These are phyloP conservation scores for Dromius quadrimaculatus DNA, from an alignment of 2,888 invertebrate genomes.

Conservation along the genomic window DNA sequence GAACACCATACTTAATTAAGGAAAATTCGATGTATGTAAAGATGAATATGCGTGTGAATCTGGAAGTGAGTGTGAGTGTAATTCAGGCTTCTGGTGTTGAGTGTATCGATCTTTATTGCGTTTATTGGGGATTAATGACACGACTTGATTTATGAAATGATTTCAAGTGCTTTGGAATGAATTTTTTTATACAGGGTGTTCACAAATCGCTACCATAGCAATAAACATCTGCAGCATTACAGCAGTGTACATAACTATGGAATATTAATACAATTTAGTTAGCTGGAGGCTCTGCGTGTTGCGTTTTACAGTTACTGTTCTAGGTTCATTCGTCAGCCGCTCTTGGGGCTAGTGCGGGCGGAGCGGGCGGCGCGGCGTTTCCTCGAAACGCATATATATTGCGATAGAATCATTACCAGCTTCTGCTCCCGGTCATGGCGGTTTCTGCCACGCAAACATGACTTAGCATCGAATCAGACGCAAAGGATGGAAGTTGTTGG, in stretches of 20 bases:
- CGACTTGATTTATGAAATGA: slow-evolving; percentile 39
- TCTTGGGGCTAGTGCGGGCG: background rate
- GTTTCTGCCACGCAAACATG: background rate
- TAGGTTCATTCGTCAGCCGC: background rate
- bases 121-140: slow-evolving; percentile 51
- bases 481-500: too few relatives aligned
- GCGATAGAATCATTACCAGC: slow-evolving; percentile 30
- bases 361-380: slow-evolving; percentile 14
- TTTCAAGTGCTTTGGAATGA: slow-evolving; percentile 43
- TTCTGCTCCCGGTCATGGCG: slow-evolving; percentile 12
- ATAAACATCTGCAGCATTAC: background rate
- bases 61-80: slow-evolving; percentile 19
- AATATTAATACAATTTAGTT: too few relatives aligned
- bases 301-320: background rate
- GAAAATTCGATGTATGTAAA: slow-evolving; percentile 5
- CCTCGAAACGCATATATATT: slow-evolving; percentile 17
- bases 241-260: too few relatives aligned
- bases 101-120: slow-evolving; percentile 47
- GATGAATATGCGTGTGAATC: background rate
- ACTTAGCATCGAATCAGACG: too few relatives aligned
- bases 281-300: background rate
- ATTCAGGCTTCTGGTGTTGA: slow-evolving; percentile 31
- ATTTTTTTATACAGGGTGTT: too few relatives aligned
- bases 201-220: too few relatives aligned
- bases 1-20: slow-evolving; percentile 21